Evolutionary conservation across 1,140 invertebrate species (phyloP), one percentile per base, ranked within the genome.

Genomic region (Leptinotarsa undecemlineata): DNA sequence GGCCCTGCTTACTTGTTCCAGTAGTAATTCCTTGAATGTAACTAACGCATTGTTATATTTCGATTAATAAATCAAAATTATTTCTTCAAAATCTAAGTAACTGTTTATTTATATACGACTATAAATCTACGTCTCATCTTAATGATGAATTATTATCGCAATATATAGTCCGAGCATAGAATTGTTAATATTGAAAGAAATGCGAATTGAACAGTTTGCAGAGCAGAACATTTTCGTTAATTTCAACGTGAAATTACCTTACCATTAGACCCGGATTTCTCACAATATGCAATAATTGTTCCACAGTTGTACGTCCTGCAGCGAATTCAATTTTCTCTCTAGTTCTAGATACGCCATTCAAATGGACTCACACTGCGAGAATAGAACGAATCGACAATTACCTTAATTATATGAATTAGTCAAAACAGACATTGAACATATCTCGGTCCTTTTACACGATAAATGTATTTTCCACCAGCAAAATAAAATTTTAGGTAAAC

Each of bases 321-420:
- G 51, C n/a, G 51, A 57, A 57, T 57, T 57, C 51, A 57, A 57
- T 57, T 57, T 57, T 57, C 51, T 57, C 15, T 57, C 51, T 6
- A 57, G 17, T n/a, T 17, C 51, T 57, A 15, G 51, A n/a, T 57
- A 15, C 15, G 51, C 15, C n/a, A 57, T 57, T 57, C 51, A 57
- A 57, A 19, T 17, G n/a, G 51, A 19, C 51, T 15, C 51, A 57
- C 51, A 57, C 17, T 57, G 51, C 6, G 51, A 57, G 51, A 17
- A n/a, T 57, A 19, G 17, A 57, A 57, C 51, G 51, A 57, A 57
- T 57, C 1, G 17, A 17, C n/a, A 19, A 19, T 57, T 19, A n/a
- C 15, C n/a, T 15, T 57, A 4, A 57, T 57, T 57, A 57, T n/a
- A 57, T n/a, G 51, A 57, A 57, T 57, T 15, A 57, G 15, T 57